Evolutionary conservation across 1,140 invertebrate species (phyloP).

Genomic region (Hestina assimilis): DNA sequence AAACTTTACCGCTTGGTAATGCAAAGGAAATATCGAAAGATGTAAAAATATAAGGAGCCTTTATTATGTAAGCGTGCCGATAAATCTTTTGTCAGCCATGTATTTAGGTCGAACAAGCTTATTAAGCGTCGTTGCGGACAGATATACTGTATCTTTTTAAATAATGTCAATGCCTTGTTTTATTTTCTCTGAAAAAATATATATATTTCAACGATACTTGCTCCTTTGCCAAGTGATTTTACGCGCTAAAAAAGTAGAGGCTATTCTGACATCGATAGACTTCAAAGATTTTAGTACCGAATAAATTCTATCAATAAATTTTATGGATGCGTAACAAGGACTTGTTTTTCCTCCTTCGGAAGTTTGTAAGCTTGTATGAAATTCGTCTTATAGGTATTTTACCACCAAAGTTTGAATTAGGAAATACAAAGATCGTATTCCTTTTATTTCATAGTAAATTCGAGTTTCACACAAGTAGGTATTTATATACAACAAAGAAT

Average conservation of each 20-base stretch:
- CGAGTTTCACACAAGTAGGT: not conserved
- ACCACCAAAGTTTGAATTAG: slow-evolving; percentile 14
- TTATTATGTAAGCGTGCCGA: not conserved
- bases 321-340: slow-evolving; percentile 41
- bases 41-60: not conserved
- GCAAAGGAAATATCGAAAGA: not conserved
- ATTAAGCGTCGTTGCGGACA: slow-evolving; percentile 14
- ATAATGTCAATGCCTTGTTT: slow-evolving; percentile 14
- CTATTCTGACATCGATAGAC: slow-evolving; percentile 35
- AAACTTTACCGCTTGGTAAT: no score
- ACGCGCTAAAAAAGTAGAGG: slow-evolving; percentile 19
- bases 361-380: slow-evolving; percentile 19
- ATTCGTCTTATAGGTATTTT: slow-evolving; percentile 21
- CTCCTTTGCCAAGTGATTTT: slow-evolving; percentile 27
- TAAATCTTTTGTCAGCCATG: slow-evolving; percentile 14
- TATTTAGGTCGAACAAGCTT: slow-evolving; percentile 20
- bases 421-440: not conserved
- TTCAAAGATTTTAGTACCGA: slow-evolving; percentile 44
- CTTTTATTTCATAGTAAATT: not conserved
- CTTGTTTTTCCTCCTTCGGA: slow-evolving; percentile 39
- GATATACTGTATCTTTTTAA: slow-evolving; percentile 22
- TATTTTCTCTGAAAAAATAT: slow-evolving; percentile 11
- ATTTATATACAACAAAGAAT: not conserved
- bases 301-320: slow-evolving; percentile 50
- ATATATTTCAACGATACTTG: slow-evolving; percentile 22